phyloP scores from a whole-genome alignment of 2,113 vertebrate genomes.

The Benitochromis conjunctus region DNA sequence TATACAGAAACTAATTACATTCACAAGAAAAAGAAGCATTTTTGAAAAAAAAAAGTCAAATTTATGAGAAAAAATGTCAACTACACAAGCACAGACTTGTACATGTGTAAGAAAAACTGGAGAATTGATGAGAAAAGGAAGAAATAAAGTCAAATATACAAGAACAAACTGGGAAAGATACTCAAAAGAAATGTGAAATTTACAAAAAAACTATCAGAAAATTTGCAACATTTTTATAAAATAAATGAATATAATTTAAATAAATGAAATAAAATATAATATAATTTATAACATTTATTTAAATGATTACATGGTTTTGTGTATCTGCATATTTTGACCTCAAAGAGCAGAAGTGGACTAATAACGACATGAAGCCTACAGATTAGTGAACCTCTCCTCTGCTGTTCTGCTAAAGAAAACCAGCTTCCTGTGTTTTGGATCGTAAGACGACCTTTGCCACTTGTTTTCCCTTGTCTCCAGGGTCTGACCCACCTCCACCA shows the following conservation, averaged over 20 bases:
- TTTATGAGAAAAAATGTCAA: no score
- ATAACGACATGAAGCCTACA: background rate
- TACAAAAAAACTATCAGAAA: no score
- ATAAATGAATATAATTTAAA: background rate
- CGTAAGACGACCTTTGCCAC: background rate
- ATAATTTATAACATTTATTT: background rate
- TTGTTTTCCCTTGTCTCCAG: constrained; percentile 56
- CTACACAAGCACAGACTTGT: no score
- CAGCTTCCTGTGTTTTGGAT: background rate
- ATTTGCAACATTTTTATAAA: no score
- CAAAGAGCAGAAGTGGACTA: background rate
- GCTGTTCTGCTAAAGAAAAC: background rate
- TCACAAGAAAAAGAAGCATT: no score
- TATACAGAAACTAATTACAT: no score
- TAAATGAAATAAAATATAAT: background rate
- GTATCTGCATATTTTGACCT: background rate
- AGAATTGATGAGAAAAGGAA: no score
- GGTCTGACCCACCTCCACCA: constrained; percentile 98
- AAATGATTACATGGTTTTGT: background rate
- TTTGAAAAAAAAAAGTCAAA: no score
- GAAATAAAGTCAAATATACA: no score
- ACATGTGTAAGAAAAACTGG: no score
- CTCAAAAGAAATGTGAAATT: no score
- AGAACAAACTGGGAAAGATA: no score
- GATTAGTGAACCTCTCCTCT: background rate